Percentiles rank a stretch among this genome's conserved stretches.
Conservation (phyloP, 2,797 vertebrate species). For the Neopelma chrysocephalum region DNA sequence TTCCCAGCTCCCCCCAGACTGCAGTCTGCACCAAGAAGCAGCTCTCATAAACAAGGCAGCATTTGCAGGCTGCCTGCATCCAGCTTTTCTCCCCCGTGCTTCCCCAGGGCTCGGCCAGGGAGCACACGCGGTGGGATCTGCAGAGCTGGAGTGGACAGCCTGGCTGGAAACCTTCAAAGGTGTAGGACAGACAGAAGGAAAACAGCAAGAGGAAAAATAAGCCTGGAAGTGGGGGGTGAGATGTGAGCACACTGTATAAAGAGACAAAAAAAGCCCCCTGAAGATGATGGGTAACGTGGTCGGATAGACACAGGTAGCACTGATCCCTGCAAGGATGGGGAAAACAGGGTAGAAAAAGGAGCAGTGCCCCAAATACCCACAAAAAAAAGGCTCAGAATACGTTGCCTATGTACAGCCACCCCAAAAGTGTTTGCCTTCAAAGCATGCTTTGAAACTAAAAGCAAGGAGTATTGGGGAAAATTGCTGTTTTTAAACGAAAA, state of each 20-base stretch:
- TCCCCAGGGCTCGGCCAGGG: slow-evolving; percentile 34
- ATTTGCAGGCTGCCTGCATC: slow-evolving; percentile 60
- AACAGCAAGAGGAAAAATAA: background rate
- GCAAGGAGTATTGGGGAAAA: background rate
- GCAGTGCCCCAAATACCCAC: background rate
- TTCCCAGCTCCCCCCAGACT: slow-evolving; percentile 37
- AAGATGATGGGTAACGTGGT: background rate
- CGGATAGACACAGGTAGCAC: background rate
- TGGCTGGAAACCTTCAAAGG: slow-evolving; percentile 2
- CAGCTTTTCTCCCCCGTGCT: background rate
- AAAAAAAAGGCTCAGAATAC: background rate
- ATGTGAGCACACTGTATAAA: background rate
- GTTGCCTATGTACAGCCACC: background rate
- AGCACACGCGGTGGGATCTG: slow-evolving; percentile 9
- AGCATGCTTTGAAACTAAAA: background rate
- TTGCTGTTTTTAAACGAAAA: background rate
- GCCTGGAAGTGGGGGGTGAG: background rate
- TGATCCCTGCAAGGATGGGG: background rate
- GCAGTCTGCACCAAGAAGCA: slow-evolving; percentile 52
- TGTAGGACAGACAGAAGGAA: background rate
- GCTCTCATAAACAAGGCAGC: slow-evolving; percentile 51
- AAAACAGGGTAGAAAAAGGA: background rate
- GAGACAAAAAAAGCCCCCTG: background rate
- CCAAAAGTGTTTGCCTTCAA: background rate
- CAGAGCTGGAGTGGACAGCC: background rate